Conservation (phyloP, 2,113 vertebrate genomes). For the Daboia siamensis region DNA sequence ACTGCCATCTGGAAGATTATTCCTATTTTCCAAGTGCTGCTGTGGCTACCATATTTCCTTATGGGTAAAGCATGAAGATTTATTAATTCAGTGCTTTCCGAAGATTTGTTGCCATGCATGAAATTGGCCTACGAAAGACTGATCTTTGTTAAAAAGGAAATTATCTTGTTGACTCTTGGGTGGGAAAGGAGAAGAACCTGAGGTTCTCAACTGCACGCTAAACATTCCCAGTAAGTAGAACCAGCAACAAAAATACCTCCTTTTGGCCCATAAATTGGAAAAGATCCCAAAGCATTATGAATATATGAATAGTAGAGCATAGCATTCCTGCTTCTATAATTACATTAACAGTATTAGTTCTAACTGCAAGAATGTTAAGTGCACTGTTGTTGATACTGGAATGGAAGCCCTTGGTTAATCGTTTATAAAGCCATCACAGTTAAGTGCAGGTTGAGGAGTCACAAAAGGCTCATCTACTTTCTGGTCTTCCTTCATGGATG, state of each 20-base stretch:
- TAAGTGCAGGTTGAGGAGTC: slow-evolving; percentile 60
- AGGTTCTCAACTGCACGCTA: slow-evolving; percentile 29
- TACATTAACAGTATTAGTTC: slow-evolving; percentile 38
- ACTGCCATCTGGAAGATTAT: not conserved
- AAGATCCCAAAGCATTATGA: slow-evolving; percentile 37
- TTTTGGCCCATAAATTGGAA: slow-evolving; percentile 38
- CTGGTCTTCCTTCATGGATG: slow-evolving; percentile 74
- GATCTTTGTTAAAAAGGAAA: not conserved
- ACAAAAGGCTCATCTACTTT: slow-evolving; percentile 79
- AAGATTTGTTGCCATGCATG: not conserved
- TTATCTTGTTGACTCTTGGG: not conserved
- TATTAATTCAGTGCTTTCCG: not conserved
- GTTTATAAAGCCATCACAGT: slow-evolving; percentile 73
- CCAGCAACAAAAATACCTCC: slow-evolving; percentile 15
- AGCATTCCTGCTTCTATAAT: slow-evolving; percentile 52
- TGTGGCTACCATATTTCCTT: slow-evolving; percentile 28
- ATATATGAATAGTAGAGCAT: slow-evolving; percentile 48
- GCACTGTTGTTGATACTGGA: slow-evolving; percentile 13
- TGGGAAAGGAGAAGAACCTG: not conserved
- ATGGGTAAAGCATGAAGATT: slow-evolving; percentile 1
- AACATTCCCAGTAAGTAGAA: slow-evolving; percentile 41
- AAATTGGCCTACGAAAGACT: not conserved
- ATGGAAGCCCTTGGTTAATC: slow-evolving; percentile 67
- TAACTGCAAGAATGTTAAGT: slow-evolving; percentile 43
- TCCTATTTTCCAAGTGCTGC: slow-evolving; percentile 11